A percentile compares a stretch with the other conserved stretches of the same genome.
Conservation (phyloP, 2,888 invertebrate genomes). For the Theretra japonica region DNA sequence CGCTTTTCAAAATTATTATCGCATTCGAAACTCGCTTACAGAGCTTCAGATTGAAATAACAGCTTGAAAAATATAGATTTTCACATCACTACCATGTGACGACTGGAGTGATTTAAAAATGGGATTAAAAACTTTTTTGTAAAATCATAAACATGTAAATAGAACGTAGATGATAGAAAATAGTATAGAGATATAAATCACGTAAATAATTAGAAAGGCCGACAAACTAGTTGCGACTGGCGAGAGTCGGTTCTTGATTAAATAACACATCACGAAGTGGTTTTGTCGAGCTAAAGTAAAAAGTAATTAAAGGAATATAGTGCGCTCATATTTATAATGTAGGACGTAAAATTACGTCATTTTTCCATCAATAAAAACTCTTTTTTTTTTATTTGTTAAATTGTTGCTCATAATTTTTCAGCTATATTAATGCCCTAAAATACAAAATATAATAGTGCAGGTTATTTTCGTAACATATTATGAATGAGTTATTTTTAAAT, state of each 20-base stretch:
- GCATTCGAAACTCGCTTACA: conserved; percentile 34
- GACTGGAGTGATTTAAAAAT: conserved; percentile 40
- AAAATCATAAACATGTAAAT: conserved; percentile 6
- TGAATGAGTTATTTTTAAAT: too few relatives aligned
- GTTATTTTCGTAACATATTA: too few relatives aligned
- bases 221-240: background rate
- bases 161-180: conserved; percentile 13
- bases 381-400: too few relatives aligned
- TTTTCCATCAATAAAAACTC: background rate
- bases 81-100: conserved; percentile 41
- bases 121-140: background rate
- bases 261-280: background rate
- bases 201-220: background rate
- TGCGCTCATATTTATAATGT: background rate
- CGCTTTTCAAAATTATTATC: conserved; percentile 43
- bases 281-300: background rate
- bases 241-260: background rate
- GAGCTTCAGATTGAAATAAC: conserved; percentile 41
- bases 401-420: too few relatives aligned
- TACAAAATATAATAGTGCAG: too few relatives aligned
- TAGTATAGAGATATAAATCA: background rate
- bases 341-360: conserved; percentile 2
- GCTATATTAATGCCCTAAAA: too few relatives aligned
- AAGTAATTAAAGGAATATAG: background rate
- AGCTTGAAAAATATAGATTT: conserved; percentile 9